Evolutionary conservation across 2,797 vertebrate genomes (phyloP).

Genomic region (Argyrosomus regius): DNA sequence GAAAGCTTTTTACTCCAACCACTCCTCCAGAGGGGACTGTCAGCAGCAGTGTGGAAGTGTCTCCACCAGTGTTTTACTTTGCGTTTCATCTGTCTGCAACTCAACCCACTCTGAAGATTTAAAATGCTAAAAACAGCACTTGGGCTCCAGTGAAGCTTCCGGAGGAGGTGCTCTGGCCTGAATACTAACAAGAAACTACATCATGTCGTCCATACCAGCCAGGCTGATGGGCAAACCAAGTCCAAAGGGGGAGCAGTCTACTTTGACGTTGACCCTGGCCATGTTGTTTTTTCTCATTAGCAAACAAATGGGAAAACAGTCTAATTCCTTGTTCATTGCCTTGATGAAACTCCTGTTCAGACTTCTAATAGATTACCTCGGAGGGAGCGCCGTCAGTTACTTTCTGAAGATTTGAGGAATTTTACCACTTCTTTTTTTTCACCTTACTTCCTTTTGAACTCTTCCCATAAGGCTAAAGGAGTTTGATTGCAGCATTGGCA

Average conservation of each 20-base stretch:
- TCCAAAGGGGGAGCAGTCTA: constrained; percentile 78
- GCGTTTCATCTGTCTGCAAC: not conserved
- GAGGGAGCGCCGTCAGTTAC: constrained; percentile 76
- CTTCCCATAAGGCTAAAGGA: not conserved
- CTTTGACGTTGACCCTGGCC: constrained; percentile 76
- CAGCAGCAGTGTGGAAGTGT: not conserved
- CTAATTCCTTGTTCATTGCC: constrained; percentile 73
- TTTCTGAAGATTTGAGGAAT: constrained; percentile 78
- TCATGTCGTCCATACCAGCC: constrained; percentile 78
- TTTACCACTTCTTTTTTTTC: not conserved
- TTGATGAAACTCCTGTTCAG: constrained; percentile 78
- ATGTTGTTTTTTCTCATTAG: constrained; percentile 81
- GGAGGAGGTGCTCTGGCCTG: constrained; percentile 29
- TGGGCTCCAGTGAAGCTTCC: constrained; percentile 32
- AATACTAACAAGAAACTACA: constrained; percentile 23
- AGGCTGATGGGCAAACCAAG: constrained; percentile 73
- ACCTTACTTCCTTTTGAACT: not conserved
- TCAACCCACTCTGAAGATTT: constrained; percentile 11
- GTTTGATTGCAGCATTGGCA: not conserved
- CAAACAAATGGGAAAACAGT: constrained; percentile 81
- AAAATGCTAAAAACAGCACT: constrained; percentile 35
- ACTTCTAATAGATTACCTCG: constrained; percentile 75
- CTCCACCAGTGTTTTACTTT: not conserved
- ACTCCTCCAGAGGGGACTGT: not conserved
- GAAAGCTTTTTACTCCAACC: not conserved